phyloP scores from a whole-genome alignment of 2,888 invertebrate genomes.

The Drosophila nigricruria region DNA sequence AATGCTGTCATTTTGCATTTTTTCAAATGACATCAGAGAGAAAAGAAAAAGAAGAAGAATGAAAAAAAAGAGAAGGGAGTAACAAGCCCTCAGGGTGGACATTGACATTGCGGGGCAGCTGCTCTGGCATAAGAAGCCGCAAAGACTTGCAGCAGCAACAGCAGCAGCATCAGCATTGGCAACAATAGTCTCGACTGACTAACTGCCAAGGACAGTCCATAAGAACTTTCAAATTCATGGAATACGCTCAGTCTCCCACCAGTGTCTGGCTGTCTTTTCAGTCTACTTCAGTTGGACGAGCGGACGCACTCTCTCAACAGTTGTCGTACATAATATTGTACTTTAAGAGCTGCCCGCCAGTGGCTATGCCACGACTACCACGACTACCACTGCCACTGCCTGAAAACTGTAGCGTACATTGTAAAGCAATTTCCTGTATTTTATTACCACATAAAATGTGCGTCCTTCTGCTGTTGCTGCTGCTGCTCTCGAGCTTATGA shows the following conservation, averaged over 20 bases:
- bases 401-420: constrained; percentile 62
- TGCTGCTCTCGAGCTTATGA: constrained; percentile 31
- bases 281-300: constrained; percentile 6
- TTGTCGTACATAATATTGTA: constrained; percentile 74
- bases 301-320: constrained; percentile 43
- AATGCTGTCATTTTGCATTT: constrained; percentile 74
- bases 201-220: constrained; percentile 50
- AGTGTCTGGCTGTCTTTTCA: background rate
- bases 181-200: constrained; percentile 45
- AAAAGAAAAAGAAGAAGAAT: background rate
- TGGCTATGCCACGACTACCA: constrained; percentile 25
- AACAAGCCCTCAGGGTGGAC: constrained; percentile 43
- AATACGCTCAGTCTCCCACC: constrained; percentile 37
- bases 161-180: constrained; percentile 15
- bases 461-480: constrained; percentile 35
- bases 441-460: constrained; percentile 69
- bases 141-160: constrained; percentile 52
- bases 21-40: constrained; percentile 30
- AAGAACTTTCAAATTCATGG: constrained; percentile 64
- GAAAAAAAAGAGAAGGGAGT: constrained; percentile 5
- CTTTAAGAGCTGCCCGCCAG: constrained; percentile 58
- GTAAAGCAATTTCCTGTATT: constrained; percentile 76
- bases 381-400: constrained; percentile 10
- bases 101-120: constrained; percentile 64
- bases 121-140: constrained; percentile 40